Base-by-base conservation (phyloP, 2,113 vertebrate species). In the Apodemus sylvaticus region DNA sequence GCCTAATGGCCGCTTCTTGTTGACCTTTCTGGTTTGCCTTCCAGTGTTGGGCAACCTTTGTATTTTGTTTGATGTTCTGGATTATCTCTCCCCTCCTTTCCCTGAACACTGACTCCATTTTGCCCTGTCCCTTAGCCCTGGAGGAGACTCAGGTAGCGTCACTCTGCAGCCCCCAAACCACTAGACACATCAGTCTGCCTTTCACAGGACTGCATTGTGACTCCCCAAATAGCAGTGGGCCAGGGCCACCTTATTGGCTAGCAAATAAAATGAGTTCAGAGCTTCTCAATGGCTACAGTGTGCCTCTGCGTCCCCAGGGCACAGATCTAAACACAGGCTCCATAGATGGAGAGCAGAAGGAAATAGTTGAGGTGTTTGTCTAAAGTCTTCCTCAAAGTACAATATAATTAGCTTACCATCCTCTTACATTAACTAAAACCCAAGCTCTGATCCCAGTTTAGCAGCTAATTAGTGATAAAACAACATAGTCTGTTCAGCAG, bases 21-120 rank as follows among this genome's bases (percentile, higher is more conserved):
- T 97, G 95, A 97, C 91, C 51, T 22, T 77, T 7, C 86, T 48
- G 53, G 34, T 81, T 89, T 89, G 93, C 86, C 94, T 87, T 62
- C 4, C 29, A 39, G 58, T 9, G 0, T 97, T 90, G 66, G 86
- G 89, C 94, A 94, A 96, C 26, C 66, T 93, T 39, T 42, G 60
- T 60, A 3, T 93, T 94, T 94, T 96, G 92, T 97, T 97, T 94
- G 86, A 96, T 95, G 96, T 96, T 89, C 90, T 87, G 66, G 62
- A 36, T 94, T 62, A 22, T 60, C 14, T 19, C n/a, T 73, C 62
- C 77, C 58, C n/a, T 39, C 34, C 0, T 13, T 55, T 66, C 71
- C 60, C 14, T 62, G 4, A 11, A 10, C 62, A 1, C 70, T 73
- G 64, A 26, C 39, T 85, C 45, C 53, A 19, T n/a, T 60, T 68